Evolutionary conservation across 2,888 invertebrate genomes (phyloP), one percentile per base, ranked within the genome.

Genomic region (Aleiodes testaceus): DNA sequence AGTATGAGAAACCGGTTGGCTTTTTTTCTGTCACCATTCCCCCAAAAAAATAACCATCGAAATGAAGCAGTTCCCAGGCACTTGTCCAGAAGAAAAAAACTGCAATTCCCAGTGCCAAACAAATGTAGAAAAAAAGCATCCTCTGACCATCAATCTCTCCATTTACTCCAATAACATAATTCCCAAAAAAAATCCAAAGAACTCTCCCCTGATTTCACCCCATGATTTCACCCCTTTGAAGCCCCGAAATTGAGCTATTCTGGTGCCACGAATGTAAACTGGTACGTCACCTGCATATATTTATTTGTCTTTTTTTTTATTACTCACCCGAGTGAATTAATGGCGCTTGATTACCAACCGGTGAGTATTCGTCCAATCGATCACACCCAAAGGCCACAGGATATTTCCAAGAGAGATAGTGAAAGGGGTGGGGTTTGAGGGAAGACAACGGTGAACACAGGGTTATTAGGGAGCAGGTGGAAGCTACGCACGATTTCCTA

Each of bases 381-480:
- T 59, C 36, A 59, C 59, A 30, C 18, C 16, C 12, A 42, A 59
- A 59, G 26, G 42, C 42, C 42, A 14, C 26, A 67, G 68, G 59
- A 66, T 65, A 30, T 67, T 72, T 59, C 7, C 30, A 11, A 26
- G 9, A 36, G 45, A 49, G 53, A 42, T 36, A 63, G 66, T 63
- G 71, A 71, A 64, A 66, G 72, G 44, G n/a, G n/a, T 42, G 70
- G 69, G 68, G 70, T 69, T 72, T 66, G 70, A 75, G 70, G 72
- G 52, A 72, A 45, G 65, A 72, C 50, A 68, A 68, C 63, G 70
- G 73, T 47, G 65, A 59, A 66, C 72, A 66, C 72, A 70, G 69
- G 66, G 69, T 75, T 76, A 77, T 78, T 77, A 77, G 77, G 70
- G 73, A 76, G 75, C 78, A 78, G 78, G 78, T 78, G 78, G 78